Evolutionary conservation across 2,888 invertebrate species (phyloP).

Genomic region (Allygus modestus): DNA sequence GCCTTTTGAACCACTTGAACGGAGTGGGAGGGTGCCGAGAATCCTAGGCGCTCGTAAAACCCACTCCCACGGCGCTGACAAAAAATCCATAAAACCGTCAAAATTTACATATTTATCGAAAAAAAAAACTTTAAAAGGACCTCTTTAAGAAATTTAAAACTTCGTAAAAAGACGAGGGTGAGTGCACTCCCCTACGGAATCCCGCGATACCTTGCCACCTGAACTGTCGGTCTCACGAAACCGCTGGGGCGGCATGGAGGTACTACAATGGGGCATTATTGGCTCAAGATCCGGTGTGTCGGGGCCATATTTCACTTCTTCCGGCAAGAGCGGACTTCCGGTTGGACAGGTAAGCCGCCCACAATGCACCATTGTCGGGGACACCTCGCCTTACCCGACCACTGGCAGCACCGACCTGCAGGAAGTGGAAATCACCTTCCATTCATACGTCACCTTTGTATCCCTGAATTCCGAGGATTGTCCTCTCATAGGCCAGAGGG

Average conservation of each 20-base stretch:
- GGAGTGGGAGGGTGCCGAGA: background rate
- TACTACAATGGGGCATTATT: constrained; percentile 42
- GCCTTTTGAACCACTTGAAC: constrained; percentile 14
- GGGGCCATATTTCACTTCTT: constrained; percentile 52
- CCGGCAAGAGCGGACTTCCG: constrained; percentile 44
- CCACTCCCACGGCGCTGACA: constrained; percentile 19
- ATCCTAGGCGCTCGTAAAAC: constrained; percentile 18
- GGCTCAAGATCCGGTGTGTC: constrained; percentile 5
- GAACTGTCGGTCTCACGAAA: background rate
- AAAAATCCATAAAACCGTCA: constrained; percentile 31
- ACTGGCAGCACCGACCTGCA: background rate
- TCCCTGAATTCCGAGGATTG: background rate
- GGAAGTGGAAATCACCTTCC: constrained; percentile 35
- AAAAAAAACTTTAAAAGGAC: background rate
- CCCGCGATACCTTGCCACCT: constrained; percentile 1
- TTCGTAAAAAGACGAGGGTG: constrained; percentile 27
- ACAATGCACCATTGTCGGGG: constrained; percentile 22
- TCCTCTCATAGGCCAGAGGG: background rate
- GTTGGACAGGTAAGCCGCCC: constrained; percentile 34
- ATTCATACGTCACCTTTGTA: constrained; percentile 30
- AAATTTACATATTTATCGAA: constrained; percentile 36
- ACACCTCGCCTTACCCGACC: background rate
- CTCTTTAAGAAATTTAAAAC: constrained; percentile 46
- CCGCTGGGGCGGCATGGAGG: background rate
- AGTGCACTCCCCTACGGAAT: constrained; percentile 16